Evolutionary conservation across 2,797 vertebrate genomes (phyloP), one percentile per base, ranked within the genome.

Genomic region (Aeoliscus strigatus): DNA sequence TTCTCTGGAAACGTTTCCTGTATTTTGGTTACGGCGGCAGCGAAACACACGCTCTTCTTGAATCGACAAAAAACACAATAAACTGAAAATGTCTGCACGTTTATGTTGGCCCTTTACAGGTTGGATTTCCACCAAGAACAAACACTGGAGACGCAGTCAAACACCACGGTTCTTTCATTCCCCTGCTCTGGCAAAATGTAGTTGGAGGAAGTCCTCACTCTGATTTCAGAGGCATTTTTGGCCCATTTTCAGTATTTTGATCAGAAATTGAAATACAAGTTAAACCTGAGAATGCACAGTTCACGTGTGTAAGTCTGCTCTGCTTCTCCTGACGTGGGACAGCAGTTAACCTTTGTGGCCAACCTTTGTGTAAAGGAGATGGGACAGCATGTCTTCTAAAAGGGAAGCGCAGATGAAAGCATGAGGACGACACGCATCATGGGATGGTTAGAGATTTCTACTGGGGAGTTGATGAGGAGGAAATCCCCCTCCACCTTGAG

Each of bases 401-500:
- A 37, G 50, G 45, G 73, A 56, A 39, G 51, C 31, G 30, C 16
- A 28, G 53, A 50, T 61, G 71, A 55, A 31, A n/a, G 15, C 37
- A 13, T 14, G 32, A 49, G 36, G 38, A 56, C 33, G 21, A 44
- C 25, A 40, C 39, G 59, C 77, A 68, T 77, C 52, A 63, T 37
- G 52, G 46, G 52, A 53, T 50, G 47, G 47, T 70, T 51, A 14
- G 33, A 51, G 39, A 50, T 49, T 42, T 57, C 70, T 70, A 8
- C 18, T 1, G 66, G 61, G 29, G 60, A 76, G 39, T 51, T 75
- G 71, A 81, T 74, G 70, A 75, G 66, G 53, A 77, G 70, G 71
- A 82, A 82, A 82, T 82, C 79, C 70, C 61, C 70, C 41, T 38
- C 49, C 6, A 26, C 61, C 64, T 68, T 67, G 63, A 75, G 66